phyloP scores from a whole-genome alignment of 2,888 invertebrate genomes.

The Beris morrisii region DNA sequence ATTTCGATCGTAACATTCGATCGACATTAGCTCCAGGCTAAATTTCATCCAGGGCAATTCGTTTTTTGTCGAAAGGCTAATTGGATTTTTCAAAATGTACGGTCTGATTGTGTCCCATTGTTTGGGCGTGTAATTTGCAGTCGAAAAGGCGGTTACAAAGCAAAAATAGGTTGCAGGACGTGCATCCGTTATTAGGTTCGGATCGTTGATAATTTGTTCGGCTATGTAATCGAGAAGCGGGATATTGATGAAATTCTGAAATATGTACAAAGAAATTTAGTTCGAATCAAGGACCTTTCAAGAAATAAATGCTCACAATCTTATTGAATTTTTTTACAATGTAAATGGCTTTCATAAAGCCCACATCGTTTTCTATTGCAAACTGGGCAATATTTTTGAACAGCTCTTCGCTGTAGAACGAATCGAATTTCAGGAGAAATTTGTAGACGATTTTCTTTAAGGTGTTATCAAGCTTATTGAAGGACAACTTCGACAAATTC shows the following conservation, averaged over 20 bases:
- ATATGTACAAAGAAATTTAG: slow-evolving; percentile 38
- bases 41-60: slow-evolving; percentile 61
- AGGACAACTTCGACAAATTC: slow-evolving; percentile 48
- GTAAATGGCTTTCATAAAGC: slow-evolving; percentile 59
- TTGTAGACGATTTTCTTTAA: slow-evolving; percentile 58
- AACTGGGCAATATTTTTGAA: slow-evolving; percentile 61
- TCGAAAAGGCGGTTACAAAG: slow-evolving; percentile 61
- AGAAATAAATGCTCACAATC: slow-evolving; percentile 58
- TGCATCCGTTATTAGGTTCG: slow-evolving; percentile 53
- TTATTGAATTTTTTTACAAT: slow-evolving; percentile 60
- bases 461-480: slow-evolving; percentile 59
- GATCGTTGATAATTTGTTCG: slow-evolving; percentile 56
- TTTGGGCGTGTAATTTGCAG: slow-evolving; percentile 64
- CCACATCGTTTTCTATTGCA: slow-evolving; percentile 58
- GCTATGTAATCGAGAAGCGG: slow-evolving; percentile 63
- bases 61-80: slow-evolving; percentile 52
- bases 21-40: slow-evolving; percentile 61
- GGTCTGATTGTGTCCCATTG: slow-evolving; percentile 60
- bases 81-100: slow-evolving; percentile 55
- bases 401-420: slow-evolving; percentile 65
- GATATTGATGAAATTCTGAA: slow-evolving; percentile 63
- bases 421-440: slow-evolving; percentile 56
- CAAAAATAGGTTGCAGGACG: slow-evolving; percentile 57
- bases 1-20: slow-evolving; percentile 62
- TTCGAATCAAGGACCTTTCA: not conserved